Conservation (phyloP, 2,113 vertebrate species). For the Eretmochelys imbricata region DNA sequence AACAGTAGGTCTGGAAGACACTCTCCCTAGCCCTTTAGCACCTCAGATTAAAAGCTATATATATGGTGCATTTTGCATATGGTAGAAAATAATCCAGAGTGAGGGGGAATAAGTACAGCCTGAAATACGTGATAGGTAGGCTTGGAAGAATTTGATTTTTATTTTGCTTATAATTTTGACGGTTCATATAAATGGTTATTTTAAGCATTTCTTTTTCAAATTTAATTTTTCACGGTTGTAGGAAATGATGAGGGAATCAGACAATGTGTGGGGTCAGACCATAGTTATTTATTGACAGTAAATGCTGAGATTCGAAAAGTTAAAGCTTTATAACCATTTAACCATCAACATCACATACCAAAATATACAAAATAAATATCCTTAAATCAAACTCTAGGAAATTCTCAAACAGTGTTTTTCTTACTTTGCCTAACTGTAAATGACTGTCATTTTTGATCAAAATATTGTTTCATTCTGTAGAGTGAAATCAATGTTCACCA, state of each 20-base stretch:
- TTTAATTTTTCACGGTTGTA: too few species aligned
- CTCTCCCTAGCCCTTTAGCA: background rate
- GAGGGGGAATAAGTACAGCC: background rate
- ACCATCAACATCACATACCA: too few species aligned
- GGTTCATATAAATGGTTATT: too few species aligned
- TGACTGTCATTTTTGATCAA: background rate
- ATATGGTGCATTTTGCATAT: background rate
- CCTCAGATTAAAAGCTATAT: background rate
- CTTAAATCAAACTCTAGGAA: background rate
- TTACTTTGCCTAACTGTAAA: background rate
- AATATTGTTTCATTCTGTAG: background rate
- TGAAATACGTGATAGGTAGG: background rate
- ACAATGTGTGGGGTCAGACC: too few species aligned
- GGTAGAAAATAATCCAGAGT: background rate
- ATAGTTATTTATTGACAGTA: too few species aligned
- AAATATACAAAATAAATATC: too few species aligned
- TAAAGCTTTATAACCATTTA: too few species aligned
- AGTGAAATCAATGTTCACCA: background rate
- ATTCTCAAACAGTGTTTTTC: background rate
- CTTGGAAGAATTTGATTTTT: too few species aligned
- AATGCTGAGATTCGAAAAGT: too few species aligned
- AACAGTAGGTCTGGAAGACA: background rate
- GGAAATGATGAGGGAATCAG: too few species aligned
- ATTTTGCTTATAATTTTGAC: too few species aligned
- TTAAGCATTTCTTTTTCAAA: too few species aligned